A percentile compares a stretch with the other conserved stretches of the same genome.
These are phyloP conservation scores for Betta splendens DNA, from an alignment of 2,797 vertebrate genomes.

Conservation along the genomic window DNA sequence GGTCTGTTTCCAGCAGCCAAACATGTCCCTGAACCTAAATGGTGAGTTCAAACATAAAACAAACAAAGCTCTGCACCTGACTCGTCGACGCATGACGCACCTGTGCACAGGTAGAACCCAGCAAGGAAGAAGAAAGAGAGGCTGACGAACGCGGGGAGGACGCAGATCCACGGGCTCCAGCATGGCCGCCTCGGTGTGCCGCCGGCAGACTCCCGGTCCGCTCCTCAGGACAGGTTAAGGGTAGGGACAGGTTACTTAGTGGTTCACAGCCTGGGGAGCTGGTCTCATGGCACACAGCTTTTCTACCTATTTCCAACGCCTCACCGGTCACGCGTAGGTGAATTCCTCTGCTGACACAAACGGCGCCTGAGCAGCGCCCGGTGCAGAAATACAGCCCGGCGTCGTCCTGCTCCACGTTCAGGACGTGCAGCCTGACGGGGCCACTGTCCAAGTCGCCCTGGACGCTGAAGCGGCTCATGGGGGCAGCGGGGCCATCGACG, in stretches of 20 bases:
- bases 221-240: no score
- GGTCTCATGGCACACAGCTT: no score
- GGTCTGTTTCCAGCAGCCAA: no score
- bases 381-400: conserved; percentile 61
- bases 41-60: no score
- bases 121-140: neutral
- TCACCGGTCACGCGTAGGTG: conserved; percentile 40
- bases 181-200: conserved; percentile 6
- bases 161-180: conserved; percentile 39
- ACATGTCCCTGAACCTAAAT: no score
- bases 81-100: no score
- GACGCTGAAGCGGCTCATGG: rapidly evolving
- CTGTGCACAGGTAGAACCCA: conserved; percentile 40
- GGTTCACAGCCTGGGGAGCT: no score
- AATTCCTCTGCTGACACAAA: neutral
- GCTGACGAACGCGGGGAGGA: conserved; percentile 16
- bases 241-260: no score
- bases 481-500: rapidly evolving
- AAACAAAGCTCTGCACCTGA: no score
- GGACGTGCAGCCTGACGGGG: conserved; percentile 22
- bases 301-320: no score
- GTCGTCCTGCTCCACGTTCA: conserved; percentile 29
- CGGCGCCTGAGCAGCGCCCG: rapidly evolving
- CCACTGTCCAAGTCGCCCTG: rapidly evolving
- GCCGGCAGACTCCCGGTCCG: rapidly evolving